Percentiles rank a stretch among this genome's conserved stretches.
Conservation (phyloP, 2,888 invertebrate genomes). For the Empis livida region DNA sequence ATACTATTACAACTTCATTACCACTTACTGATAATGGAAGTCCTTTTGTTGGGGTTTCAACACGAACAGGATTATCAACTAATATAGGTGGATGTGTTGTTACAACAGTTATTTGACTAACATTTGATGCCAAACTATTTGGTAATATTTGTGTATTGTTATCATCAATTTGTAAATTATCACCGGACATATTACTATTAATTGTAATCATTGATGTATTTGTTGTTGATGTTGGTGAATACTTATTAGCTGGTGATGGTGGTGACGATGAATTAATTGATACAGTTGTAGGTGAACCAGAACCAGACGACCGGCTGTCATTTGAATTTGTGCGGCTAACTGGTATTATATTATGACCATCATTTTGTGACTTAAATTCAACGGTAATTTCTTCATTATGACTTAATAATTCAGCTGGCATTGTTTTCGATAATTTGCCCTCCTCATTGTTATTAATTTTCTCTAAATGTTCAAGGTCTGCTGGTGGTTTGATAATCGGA, state of each 20-base stretch:
- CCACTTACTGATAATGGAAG: slow-evolving; percentile 1
- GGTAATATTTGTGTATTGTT: slow-evolving; percentile 41
- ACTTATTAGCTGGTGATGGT: slow-evolving; percentile 9
- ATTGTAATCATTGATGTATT: slow-evolving; percentile 34
- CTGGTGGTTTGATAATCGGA: slow-evolving; percentile 18
- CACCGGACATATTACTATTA: slow-evolving; percentile 30
- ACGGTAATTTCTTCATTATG: slow-evolving; percentile 13
- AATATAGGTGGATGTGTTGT: slow-evolving; percentile 73
- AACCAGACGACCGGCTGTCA: slow-evolving; percentile 16
- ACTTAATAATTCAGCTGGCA: background rate
- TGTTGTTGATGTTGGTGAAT: slow-evolving; percentile 21
- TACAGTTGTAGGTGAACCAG: slow-evolving; percentile 11
- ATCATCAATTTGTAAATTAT: slow-evolving; percentile 17
- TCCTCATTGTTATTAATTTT: slow-evolving; percentile 4
- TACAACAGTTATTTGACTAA: slow-evolving; percentile 71
- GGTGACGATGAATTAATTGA: slow-evolving; percentile 5
- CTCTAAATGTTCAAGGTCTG: slow-evolving; percentile 14
- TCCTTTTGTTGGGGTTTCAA: slow-evolving; percentile 9
- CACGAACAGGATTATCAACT: slow-evolving; percentile 42
- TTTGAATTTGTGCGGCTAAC: slow-evolving; percentile 24
- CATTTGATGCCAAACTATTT: slow-evolving; percentile 58
- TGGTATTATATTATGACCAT: slow-evolving; percentile 12
- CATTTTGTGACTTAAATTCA: slow-evolving; percentile 13
- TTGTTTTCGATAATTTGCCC: background rate
- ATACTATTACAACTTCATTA: slow-evolving; percentile 68